Base-by-base conservation (phyloP, 2,888 invertebrate species). In the Parascotia fuliginaria region DNA sequence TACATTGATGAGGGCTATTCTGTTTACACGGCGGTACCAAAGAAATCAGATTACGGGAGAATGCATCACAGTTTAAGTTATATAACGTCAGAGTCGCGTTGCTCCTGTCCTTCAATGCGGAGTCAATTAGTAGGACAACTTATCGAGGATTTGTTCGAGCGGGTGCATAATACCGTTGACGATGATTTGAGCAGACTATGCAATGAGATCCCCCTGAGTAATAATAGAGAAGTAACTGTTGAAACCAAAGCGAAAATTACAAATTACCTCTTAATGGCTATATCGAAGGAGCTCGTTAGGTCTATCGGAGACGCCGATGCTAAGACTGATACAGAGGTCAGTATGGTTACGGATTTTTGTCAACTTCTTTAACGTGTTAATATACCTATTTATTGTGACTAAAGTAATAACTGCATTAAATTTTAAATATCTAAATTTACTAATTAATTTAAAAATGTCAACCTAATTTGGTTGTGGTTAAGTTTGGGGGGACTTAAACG, bases 31-130 rank as follows among this genome's bases (percentile, higher is more conserved):
- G 88, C 89, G 27, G 86, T 87, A 77, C 91, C 91, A 82, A 89
- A 89, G 85, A 89, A 89, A 77, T 77, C 82, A 52, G 92, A 91
- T 57, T 90, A 87, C 60, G 82, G 85, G 14, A 83, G 89, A 67
- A 91, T 90, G 91, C 90, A 90, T 39, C 92, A 91, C 54, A 92
- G 91, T 62, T 87, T 92, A 89, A 90, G 90, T 59, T 92, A 87
- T 48, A 87, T 90, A 41, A 83, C 87, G 2, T 81, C 87, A 0
- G 89, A 89, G 36, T 68, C 85, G 0, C 84, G 87, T 32, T 92
- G 92, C 59, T 89, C 91, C 28, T 92, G 92, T 59, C 91, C 92
- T 1, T 77, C 88, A 5, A 83, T 92, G 86, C 79, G 92, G 48
- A 91, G 87, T 55, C 92, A 91, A 57, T 79, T 92, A 48, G 90